Evolutionary conservation across 2,113 vertebrate species (phyloP), one percentile per base, ranked within the genome.

Genomic region (Lichenostomus cassidix): DNA sequence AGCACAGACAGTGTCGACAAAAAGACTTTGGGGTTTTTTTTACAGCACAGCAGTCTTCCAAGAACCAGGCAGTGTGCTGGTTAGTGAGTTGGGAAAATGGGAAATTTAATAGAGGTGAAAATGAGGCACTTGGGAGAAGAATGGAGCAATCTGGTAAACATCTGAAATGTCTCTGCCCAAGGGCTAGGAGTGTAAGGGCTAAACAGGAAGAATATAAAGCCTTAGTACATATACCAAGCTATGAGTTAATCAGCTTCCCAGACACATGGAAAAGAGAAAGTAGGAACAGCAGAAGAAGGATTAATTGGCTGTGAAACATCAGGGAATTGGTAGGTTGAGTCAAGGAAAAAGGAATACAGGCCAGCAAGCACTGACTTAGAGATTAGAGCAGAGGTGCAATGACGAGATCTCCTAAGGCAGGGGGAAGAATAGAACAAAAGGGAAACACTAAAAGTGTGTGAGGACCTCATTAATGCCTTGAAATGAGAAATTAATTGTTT

Each of bases 241-340:
- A 56, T 82, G 74, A 84, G 77, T 89, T 95, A 92, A 95, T 92
- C 84, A 68, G 87, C 89, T 92, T 96, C 77, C 74, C 95, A 95
- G 94, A 91, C 74, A 89, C 77, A 89, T 20, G 91, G 94, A 91
- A 94, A 92, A 84, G 80, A 79, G 77, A 95, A 92, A 91, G 94
- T 79, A 87, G 29, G 47, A 95, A 68, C 52, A 89, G 87, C 80
- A 95, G 89, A 87, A 87, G 49, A 94, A 94, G 69, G 89, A 96
- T 95, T 95, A 96, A 95, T 94, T 96, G 77, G 70, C 95, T 95
- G 94, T 91, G 94, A 97, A 96, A 84, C 87, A 65, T 79, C 65
- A 42, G 96, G 93, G 93, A 94, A 91, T 89, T 82, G 58, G n/a
- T 91, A 94, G 77, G 49, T 39, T 95, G 81, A 89, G 91, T 82